These are phyloP conservation scores for Drosophila nigromelanica DNA, from an alignment of 1,140 invertebrate genomes.

Conservation along the genomic window DNA sequence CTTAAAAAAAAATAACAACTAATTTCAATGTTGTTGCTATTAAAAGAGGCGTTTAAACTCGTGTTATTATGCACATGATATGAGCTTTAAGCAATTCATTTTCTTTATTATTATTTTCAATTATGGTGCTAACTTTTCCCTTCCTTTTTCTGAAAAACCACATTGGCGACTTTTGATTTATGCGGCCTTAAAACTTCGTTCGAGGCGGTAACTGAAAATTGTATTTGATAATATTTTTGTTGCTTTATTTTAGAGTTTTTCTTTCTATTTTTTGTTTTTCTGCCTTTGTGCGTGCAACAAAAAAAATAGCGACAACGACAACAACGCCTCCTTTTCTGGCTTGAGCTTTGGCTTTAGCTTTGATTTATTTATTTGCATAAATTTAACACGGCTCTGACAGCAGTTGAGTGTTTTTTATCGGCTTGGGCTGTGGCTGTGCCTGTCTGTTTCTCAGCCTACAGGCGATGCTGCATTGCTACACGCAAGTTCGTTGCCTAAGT, in stretches of 20 bases:
- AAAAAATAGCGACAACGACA: slow-evolving; percentile 33
- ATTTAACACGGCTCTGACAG: slow-evolving; percentile 78
- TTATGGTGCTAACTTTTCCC: slow-evolving; percentile 24
- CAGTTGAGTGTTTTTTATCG: slow-evolving; percentile 45
- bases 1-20: slow-evolving; percentile 16
- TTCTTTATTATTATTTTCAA: slow-evolving; percentile 16
- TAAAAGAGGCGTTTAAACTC: slow-evolving; percentile 23
- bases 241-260: not conserved
- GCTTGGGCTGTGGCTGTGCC: slow-evolving; percentile 28
- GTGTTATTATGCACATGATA: slow-evolving; percentile 20
- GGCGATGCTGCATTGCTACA: slow-evolving; percentile 67
- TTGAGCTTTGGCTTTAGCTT: slow-evolving; percentile 34
- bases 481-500: slow-evolving; percentile 77
- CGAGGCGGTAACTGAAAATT: slow-evolving; percentile 8
- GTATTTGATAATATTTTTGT: slow-evolving; percentile 5
- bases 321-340: slow-evolving; percentile 44
- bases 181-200: slow-evolving; percentile 31
- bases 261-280: not conserved
- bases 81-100: not conserved
- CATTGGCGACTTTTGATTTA: slow-evolving; percentile 36
- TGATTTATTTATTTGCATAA: slow-evolving; percentile 82
- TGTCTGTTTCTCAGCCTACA: slow-evolving; percentile 35
- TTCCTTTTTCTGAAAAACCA: slow-evolving; percentile 8
- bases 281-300: slow-evolving; percentile 63
- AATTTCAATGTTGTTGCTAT: slow-evolving; percentile 29